These are phyloP conservation scores for Hypena proboscidalis DNA, from an alignment of 2,888 invertebrate genomes.

Conservation along the genomic window DNA sequence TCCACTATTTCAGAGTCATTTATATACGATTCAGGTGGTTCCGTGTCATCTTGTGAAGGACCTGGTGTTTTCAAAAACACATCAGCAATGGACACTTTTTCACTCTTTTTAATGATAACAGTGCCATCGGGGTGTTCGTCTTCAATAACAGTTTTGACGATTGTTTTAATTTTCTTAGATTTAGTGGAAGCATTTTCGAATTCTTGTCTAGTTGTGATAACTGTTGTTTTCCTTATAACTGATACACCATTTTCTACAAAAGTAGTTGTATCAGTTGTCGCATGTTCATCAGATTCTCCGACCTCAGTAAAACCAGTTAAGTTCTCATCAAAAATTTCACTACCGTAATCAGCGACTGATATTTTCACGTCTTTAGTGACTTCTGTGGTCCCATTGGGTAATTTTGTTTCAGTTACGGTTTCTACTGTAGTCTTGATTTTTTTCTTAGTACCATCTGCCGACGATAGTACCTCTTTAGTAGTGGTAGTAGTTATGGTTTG, in stretches of 20 bases:
- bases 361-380: slow-evolving; percentile 75
- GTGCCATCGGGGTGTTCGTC: slow-evolving; percentile 76
- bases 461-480: slow-evolving; percentile 67
- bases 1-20: slow-evolving; percentile 71
- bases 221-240: slow-evolving; percentile 67
- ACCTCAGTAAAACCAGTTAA: slow-evolving; percentile 59
- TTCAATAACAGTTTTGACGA: slow-evolving; percentile 62
- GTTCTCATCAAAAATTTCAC: slow-evolving; percentile 64
- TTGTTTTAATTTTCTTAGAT: slow-evolving; percentile 70
- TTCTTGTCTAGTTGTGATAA: slow-evolving; percentile 67
- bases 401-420: slow-evolving; percentile 65
- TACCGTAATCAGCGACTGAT: slow-evolving; percentile 66
- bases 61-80: slow-evolving; percentile 52
- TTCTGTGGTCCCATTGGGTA: slow-evolving; percentile 70
- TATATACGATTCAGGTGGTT: slow-evolving; percentile 54
- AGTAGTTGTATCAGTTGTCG: slow-evolving; percentile 52
- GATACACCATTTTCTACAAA: slow-evolving; percentile 60
- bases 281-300: slow-evolving; percentile 60
- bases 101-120: slow-evolving; percentile 71
- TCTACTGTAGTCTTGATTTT: slow-evolving; percentile 71
- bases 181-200: slow-evolving; percentile 57
- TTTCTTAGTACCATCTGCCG: slow-evolving; percentile 56
- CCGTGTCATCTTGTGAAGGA: slow-evolving; percentile 42
- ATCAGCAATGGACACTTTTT: slow-evolving; percentile 75
- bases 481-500: slow-evolving; percentile 73